phyloP scores from a whole-genome alignment of 2,888 invertebrate species.

The Pseudoips prasinana region DNA sequence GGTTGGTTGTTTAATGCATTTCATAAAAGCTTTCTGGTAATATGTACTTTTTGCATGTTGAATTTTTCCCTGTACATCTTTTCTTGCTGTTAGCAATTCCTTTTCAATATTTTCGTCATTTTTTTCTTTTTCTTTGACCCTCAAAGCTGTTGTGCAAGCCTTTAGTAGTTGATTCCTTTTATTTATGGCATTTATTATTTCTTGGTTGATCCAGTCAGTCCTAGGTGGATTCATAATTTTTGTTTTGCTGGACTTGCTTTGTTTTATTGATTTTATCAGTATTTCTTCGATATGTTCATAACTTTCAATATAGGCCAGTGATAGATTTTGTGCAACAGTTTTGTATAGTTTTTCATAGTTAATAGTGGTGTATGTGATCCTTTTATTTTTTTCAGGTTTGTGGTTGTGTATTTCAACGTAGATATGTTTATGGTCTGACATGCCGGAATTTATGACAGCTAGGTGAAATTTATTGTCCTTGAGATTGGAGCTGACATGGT shows the following conservation, averaged over 20 bases:
- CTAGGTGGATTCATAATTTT: slow-evolving; percentile 10
- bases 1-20: slow-evolving; percentile 5
- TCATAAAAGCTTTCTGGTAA: slow-evolving; percentile 7
- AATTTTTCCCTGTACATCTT: slow-evolving; percentile 2
- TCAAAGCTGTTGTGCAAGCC: too few species aligned
- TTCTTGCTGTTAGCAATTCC: slow-evolving; percentile 11
- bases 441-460: slow-evolving; percentile 19
- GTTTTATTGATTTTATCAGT: neutral
- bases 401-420: slow-evolving; percentile 15
- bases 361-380: slow-evolving; percentile 13
- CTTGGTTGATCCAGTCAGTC: slow-evolving; percentile 22
- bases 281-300: neutral
- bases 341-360: slow-evolving; percentile 12
- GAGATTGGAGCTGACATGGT: slow-evolving; percentile 19
- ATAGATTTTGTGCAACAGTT: neutral
- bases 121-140: slow-evolving; percentile 7
- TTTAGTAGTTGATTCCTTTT: slow-evolving; percentile 13
- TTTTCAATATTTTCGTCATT: slow-evolving; percentile 3
- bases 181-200: slow-evolving; percentile 14
- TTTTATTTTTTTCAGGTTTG: neutral
- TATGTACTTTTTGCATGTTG: slow-evolving; percentile 12
- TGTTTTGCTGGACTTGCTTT: neutral
- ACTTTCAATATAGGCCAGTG: neutral
- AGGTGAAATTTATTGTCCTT: slow-evolving; percentile 6
- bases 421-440: slow-evolving; percentile 26